These are phyloP conservation scores for Prunella fulvescens DNA, from an alignment of 2,113 vertebrate species.

Conservation along the genomic window DNA sequence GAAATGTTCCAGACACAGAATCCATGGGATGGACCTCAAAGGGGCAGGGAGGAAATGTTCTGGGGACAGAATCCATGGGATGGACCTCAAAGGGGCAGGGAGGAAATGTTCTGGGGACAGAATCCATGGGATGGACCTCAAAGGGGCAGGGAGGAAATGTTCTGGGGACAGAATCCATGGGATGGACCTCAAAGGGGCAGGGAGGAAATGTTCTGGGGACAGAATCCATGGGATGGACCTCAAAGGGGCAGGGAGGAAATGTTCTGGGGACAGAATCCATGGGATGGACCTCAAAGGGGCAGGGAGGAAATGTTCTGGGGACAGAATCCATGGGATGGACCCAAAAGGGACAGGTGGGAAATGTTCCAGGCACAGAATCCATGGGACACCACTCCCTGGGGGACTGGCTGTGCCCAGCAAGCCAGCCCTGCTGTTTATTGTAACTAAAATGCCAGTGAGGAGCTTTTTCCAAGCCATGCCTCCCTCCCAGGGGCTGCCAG, in stretches of 20 bases:
- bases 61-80: not conserved
- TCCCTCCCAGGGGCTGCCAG: not conserved
- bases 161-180: rapidly evolving
- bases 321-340: not conserved
- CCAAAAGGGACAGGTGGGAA: not conserved
- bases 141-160: not conserved
- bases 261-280: rapidly evolving
- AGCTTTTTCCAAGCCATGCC: rapidly evolving
- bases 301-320: rapidly evolving
- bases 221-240: not conserved
- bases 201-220: rapidly evolving
- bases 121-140: not conserved
- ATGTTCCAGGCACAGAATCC: not conserved
- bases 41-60: not conserved
- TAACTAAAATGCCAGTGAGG: not conserved
- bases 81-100: too few relatives aligned
- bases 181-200: not conserved
- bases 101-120: rapidly evolving
- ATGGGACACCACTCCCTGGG: not conserved
- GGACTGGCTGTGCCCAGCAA: not conserved
- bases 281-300: not conserved
- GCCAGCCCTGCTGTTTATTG: rapidly evolving
- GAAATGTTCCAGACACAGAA: not conserved
- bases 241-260: not conserved
- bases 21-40: not conserved